A percentile compares a stretch with the other conserved stretches of the same genome.
Conservation (phyloP, 2,797 vertebrate species). For the Erpetoichthys calabaricus region DNA sequence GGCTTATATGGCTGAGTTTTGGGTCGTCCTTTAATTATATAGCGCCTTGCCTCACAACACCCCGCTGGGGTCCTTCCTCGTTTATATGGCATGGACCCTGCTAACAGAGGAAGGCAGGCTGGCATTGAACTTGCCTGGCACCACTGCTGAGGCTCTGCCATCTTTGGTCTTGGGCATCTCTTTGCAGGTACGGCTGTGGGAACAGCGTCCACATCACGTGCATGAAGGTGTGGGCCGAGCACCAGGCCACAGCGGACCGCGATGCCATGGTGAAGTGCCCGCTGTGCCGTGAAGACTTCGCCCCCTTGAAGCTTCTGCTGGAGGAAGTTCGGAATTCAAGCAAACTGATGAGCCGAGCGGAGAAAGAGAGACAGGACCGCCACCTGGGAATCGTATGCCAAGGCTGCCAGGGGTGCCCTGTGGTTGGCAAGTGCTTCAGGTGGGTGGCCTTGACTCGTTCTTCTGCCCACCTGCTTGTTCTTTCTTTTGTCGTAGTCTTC, state of each 20-base stretch:
- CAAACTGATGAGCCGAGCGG: slow-evolving; percentile 32
- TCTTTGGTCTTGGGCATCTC: neutral
- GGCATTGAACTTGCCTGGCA: neutral
- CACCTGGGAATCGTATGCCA: slow-evolving; percentile 51
- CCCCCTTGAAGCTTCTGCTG: slow-evolving; percentile 32
- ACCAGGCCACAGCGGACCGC: slow-evolving; percentile 27
- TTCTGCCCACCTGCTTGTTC: neutral
- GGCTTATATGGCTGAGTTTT: neutral
- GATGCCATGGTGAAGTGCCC: slow-evolving; percentile 40
- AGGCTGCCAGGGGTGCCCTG: slow-evolving; percentile 36
- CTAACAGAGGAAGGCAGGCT: neutral
- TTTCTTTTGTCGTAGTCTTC: no score
- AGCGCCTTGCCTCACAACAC: no score
- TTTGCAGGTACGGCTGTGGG: slow-evolving; percentile 46
- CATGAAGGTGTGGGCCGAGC: slow-evolving; percentile 45
- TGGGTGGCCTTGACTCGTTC: slow-evolving; percentile 23
- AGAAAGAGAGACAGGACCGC: slow-evolving; percentile 38
- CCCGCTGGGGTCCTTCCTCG: no score
- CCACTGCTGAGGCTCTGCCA: neutral
- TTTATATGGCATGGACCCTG: no score
- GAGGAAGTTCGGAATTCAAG: slow-evolving; percentile 44
- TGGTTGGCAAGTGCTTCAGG: slow-evolving; percentile 47
- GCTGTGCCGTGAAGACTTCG: slow-evolving; percentile 43
- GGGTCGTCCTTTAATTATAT: no score
- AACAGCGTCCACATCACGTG: slow-evolving; percentile 55